Conservation (phyloP, 2,797 vertebrate genomes). For the Furcifer pardalis region DNA sequence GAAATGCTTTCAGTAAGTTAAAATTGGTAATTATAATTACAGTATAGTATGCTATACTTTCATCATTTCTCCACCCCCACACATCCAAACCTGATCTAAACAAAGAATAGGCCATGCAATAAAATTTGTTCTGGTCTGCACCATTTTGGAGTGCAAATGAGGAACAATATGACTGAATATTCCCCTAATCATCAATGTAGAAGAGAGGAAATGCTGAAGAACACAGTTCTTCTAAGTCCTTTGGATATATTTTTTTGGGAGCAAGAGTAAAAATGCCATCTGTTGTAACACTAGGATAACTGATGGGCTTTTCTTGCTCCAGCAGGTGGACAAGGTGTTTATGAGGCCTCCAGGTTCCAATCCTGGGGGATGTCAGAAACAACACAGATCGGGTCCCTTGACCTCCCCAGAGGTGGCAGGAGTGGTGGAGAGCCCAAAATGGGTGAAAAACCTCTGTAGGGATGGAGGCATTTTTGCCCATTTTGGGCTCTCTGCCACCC, state of each 20-base stretch:
- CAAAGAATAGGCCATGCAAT: neutral
- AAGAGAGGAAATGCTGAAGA: neutral
- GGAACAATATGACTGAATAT: neutral
- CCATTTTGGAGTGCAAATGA: neutral
- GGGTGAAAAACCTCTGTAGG: too few species aligned
- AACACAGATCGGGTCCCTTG: too few species aligned
- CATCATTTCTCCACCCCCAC: neutral
- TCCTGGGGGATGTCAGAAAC: too few species aligned
- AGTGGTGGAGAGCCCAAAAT: too few species aligned
- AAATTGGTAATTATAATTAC: slow-evolving; percentile 22
- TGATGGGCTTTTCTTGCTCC: neutral
- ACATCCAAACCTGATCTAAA: neutral
- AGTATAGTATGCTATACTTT: neutral
- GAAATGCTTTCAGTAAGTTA: slow-evolving; percentile 19
- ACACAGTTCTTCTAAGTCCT: neutral
- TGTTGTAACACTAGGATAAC: neutral
- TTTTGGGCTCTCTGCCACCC: too few species aligned
- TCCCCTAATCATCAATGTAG: neutral
- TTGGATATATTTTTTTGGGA: neutral
- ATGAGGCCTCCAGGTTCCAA: neutral
- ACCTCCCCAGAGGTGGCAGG: too few species aligned
- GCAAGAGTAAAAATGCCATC: neutral
- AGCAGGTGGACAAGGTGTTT: neutral
- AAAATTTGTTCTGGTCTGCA: neutral
- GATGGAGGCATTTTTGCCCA: too few species aligned